These are phyloP conservation scores for Setipinna tenuifilis DNA, from an alignment of 2,797 vertebrate species.

Conservation along the genomic window DNA sequence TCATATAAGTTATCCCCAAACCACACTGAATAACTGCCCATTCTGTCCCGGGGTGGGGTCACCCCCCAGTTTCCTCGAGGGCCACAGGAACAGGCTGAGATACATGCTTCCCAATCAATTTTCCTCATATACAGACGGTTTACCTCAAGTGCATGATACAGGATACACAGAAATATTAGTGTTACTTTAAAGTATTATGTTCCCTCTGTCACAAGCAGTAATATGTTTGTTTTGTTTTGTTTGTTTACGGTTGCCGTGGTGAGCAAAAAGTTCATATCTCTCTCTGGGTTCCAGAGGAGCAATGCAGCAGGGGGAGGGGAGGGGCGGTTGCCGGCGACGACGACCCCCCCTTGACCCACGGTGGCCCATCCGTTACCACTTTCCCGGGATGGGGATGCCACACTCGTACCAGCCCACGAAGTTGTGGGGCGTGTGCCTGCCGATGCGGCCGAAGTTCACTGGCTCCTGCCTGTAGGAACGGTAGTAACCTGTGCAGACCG, in stretches of 20 bases:
- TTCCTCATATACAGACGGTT: conserved; percentile 82
- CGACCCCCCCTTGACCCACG: conserved; percentile 48
- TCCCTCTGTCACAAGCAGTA: conserved; percentile 71
- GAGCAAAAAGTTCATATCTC: conserved; percentile 69
- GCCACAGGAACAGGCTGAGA: conserved; percentile 65
- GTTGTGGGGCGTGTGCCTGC: conserved; percentile 86
- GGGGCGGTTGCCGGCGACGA: conserved; percentile 57
- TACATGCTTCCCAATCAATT: conserved; percentile 72
- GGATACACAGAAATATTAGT: conserved; percentile 69
- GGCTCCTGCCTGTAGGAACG: conserved; percentile 95
- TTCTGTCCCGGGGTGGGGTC: conserved; percentile 54
- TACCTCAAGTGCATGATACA: conserved; percentile 74
- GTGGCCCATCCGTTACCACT: conserved; percentile 81
- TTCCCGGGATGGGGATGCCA: conserved; percentile 96
- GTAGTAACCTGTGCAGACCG: conserved; percentile 81
- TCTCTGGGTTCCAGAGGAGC: conserved; percentile 49
- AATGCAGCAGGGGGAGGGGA: conserved; percentile 63
- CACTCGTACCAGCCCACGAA: conserved; percentile 99
- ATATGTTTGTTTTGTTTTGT: conserved; percentile 60
- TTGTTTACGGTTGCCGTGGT: conserved; percentile 60
- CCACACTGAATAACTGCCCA: conserved; percentile 57
- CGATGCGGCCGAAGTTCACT: conserved; percentile 89
- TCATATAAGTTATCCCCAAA: conserved; percentile 73
- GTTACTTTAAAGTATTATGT: conserved; percentile 74
- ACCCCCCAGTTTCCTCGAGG: conserved; percentile 50